Conservation (phyloP, 2,888 invertebrate species). For the Megastigmus dorsalis region DNA sequence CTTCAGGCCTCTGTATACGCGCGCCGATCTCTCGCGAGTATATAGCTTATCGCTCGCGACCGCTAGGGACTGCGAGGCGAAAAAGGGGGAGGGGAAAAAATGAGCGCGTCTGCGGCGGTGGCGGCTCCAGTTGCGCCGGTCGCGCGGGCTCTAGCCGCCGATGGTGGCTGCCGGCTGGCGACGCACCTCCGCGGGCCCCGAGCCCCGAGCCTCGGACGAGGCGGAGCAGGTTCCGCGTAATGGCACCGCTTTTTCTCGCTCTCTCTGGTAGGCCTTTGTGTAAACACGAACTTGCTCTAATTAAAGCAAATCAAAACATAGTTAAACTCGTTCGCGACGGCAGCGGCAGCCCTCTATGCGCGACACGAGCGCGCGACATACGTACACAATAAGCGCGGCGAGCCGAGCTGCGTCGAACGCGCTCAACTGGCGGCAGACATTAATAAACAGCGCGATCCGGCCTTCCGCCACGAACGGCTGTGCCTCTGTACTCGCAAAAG, state of each 20-base stretch:
- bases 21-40: background rate
- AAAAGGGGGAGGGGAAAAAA: background rate
- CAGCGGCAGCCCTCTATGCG: too few species aligned
- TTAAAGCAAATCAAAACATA: constrained; percentile 66
- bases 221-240: constrained; percentile 59
- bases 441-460: constrained; percentile 64
- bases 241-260: constrained; percentile 62
- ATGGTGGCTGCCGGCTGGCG: too few species aligned
- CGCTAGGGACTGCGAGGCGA: background rate
- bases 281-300: constrained; percentile 69
- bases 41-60: too few species aligned
- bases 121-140: too few species aligned
- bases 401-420: too few species aligned
- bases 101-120: constrained; percentile 17
- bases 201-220: constrained; percentile 58
- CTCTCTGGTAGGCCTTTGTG: constrained; percentile 59
- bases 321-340: constrained; percentile 58
- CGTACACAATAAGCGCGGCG: too few species aligned
- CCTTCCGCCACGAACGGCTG: too few species aligned
- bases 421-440: constrained; percentile 67
- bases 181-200: too few species aligned
- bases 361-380: too few species aligned
- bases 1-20: background rate
- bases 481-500: background rate
- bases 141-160: too few species aligned